phyloP scores from a whole-genome alignment of 1,140 invertebrate species.

The Sipha flava region DNA sequence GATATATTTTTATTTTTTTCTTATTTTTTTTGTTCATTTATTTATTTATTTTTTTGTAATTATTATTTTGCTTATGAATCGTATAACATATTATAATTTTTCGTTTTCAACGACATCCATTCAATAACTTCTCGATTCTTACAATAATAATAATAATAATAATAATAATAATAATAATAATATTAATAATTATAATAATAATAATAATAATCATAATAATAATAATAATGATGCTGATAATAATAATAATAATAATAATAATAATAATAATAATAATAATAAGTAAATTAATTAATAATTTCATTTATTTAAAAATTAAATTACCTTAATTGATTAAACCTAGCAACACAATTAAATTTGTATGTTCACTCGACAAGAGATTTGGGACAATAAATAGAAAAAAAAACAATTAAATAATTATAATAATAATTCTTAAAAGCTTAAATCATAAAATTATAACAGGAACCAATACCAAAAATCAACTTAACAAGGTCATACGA shows the following conservation, averaged over 20 bases:
- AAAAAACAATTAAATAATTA: constrained; percentile 13
- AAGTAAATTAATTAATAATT: constrained; percentile 5
- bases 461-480: constrained; percentile 33
- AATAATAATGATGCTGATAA: constrained; percentile 20
- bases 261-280: constrained; percentile 21
- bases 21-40: background rate
- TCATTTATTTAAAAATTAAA: constrained; percentile 17
- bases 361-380: background rate
- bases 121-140: constrained; percentile 6
- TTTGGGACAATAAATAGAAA: background rate
- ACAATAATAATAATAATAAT: constrained; percentile 27
- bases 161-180: background rate
- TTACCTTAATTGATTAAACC: constrained; percentile 11
- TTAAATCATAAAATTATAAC: constrained; percentile 32
- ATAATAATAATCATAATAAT: constrained; percentile 21
- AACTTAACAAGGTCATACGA: constrained; percentile 18
- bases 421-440: constrained; percentile 7
- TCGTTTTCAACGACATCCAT: constrained; percentile 16
- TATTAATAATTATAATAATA: background rate
- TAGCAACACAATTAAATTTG: background rate
- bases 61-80: constrained; percentile 21
- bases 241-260: constrained; percentile 13
- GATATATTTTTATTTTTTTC: constrained; percentile 16
- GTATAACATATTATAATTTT: constrained; percentile 25
- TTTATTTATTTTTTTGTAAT: background rate